A percentile compares a stretch with the other conserved stretches of the same genome.
Evolutionary conservation across 2,888 invertebrate species (phyloP).

Genomic region (Nipponacmea schrenckii): DNA sequence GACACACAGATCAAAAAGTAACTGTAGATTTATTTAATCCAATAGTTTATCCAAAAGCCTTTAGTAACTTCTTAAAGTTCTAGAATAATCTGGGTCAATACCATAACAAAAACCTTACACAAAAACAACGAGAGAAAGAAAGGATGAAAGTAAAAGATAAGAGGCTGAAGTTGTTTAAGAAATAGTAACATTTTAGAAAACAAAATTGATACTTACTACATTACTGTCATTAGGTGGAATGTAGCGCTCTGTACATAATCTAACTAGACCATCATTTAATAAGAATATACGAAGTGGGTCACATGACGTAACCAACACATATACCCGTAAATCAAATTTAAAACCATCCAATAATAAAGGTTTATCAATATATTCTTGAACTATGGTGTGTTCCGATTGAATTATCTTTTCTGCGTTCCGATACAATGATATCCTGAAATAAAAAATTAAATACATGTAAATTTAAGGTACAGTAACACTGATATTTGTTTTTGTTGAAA

Average conservation of each 20-base stretch:
- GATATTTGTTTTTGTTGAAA: too few species aligned
- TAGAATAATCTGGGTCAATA: too few species aligned
- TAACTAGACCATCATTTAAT: constrained; percentile 66
- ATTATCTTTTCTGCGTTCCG: constrained; percentile 63
- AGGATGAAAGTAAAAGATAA: too few species aligned
- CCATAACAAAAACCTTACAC: too few species aligned
- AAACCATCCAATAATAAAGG: constrained; percentile 67
- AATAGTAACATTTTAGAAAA: too few species aligned
- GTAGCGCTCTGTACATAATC: constrained; percentile 67
- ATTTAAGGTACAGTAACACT: too few species aligned
- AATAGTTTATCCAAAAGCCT: too few species aligned
- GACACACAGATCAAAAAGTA: too few species aligned
- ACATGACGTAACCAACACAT: constrained; percentile 67
- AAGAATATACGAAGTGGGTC: constrained; percentile 66
- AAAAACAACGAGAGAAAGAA: too few species aligned
- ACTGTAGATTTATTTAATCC: too few species aligned
- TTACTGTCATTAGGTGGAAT: constrained; percentile 62
- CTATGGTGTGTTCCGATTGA: constrained; percentile 60
- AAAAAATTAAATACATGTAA: constrained; percentile 11
- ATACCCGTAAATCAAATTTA: constrained; percentile 67
- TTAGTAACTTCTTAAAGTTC: too few species aligned
- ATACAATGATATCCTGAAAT: constrained; percentile 59
- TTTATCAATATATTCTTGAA: constrained; percentile 68
- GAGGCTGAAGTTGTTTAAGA: too few species aligned
- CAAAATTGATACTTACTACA: constrained; percentile 50